phyloP scores from a whole-genome alignment of 2,113 vertebrate species.

The Carassius gibelio region DNA sequence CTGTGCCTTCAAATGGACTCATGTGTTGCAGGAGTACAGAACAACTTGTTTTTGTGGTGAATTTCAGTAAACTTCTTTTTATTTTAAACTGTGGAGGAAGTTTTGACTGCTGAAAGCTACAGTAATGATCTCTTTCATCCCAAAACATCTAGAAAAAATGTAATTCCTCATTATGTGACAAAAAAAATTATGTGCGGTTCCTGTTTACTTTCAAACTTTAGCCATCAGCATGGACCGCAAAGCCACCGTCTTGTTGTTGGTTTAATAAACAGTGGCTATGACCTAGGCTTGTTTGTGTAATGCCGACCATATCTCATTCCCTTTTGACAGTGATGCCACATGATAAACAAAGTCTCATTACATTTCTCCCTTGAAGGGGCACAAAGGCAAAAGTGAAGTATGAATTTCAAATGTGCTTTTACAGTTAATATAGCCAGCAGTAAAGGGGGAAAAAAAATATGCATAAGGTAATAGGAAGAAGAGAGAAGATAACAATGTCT shows the following conservation, averaged over 20 bases:
- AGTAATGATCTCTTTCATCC: neutral
- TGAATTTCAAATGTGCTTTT: slow-evolving; percentile 34
- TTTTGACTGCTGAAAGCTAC: neutral
- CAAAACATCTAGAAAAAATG: neutral
- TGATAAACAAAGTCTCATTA: slow-evolving; percentile 47
- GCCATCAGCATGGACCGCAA: neutral
- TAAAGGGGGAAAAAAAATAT: slow-evolving; percentile 24
- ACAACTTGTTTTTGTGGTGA: neutral
- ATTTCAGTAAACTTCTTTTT: neutral
- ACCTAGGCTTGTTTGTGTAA: slow-evolving; percentile 4
- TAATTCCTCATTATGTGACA: neutral
- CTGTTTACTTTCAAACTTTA: neutral
- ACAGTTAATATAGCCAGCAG: slow-evolving; percentile 21
- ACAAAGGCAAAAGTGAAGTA: slow-evolving; percentile 11
- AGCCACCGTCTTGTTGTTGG: neutral
- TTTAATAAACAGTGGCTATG: slow-evolving; percentile 24
- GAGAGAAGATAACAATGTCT: slow-evolving; percentile 13
- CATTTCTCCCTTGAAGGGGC: slow-evolving; percentile 24
- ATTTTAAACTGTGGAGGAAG: neutral
- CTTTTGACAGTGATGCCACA: slow-evolving; percentile 24
- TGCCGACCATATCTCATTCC: slow-evolving; percentile 23
- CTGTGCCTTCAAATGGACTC: neutral
- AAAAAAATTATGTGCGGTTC: neutral
- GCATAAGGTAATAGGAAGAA: neutral
- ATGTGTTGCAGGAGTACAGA: neutral